These are phyloP conservation scores for Drosophila gaucha DNA, from an alignment of 2,888 invertebrate species.

Conservation along the genomic window DNA sequence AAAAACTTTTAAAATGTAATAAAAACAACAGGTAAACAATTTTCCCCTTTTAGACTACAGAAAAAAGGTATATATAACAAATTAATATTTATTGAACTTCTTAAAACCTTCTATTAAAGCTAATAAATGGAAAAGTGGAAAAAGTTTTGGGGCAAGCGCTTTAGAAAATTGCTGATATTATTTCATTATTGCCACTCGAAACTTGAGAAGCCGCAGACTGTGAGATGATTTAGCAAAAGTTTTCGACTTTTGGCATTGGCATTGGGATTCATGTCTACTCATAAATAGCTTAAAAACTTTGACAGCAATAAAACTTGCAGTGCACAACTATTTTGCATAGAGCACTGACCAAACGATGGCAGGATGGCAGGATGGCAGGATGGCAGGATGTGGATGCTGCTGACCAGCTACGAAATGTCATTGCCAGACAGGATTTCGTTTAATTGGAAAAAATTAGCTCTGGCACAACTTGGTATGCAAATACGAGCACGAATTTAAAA, in stretches of 20 bases:
- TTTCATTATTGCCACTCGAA: conserved; percentile 51
- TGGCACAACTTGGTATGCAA: conserved; percentile 41
- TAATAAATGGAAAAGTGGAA: conserved; percentile 3
- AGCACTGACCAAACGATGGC: no score
- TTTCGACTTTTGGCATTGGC: conserved; percentile 45
- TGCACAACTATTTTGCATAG: conserved; percentile 23
- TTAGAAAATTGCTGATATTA: conserved; percentile 39
- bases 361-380: not conserved
- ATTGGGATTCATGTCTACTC: conserved; percentile 41
- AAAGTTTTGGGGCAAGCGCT: not conserved
- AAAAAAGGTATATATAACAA: conserved; percentile 3
- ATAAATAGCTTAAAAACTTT: conserved; percentile 52
- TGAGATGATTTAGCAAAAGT: conserved; percentile 9
- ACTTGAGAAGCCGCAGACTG: conserved; percentile 19
- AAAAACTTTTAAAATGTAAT: no score
- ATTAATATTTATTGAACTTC: not conserved
- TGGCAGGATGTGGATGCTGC: not conserved
- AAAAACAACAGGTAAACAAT: not conserved
- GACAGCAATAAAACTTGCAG: conserved; percentile 17
- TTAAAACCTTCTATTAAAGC: not conserved
- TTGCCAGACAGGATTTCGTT: conserved; percentile 43
- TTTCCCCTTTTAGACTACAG: not conserved
- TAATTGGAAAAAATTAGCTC: conserved; percentile 72
- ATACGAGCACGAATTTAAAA: conserved; percentile 13
- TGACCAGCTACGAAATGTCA: conserved; percentile 41